A percentile compares a stretch with the other conserved stretches of the same genome.
Evolutionary conservation across 2,888 invertebrate species (phyloP).

Genomic region (Perizoma affinitatum): DNA sequence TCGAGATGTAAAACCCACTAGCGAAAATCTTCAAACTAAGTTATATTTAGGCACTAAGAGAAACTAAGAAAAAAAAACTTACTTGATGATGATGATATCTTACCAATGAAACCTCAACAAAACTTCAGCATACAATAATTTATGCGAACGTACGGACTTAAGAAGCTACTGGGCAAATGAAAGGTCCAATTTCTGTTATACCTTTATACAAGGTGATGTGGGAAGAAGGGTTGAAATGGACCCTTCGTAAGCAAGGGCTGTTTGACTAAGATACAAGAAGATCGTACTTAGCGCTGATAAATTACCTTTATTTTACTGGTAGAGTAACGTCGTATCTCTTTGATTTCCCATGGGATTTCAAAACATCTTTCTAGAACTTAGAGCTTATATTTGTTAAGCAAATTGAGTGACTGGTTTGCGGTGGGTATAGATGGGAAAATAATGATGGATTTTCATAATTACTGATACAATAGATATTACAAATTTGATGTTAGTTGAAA

Average conservation of each 20-base stretch:
- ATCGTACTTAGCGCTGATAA: constrained; percentile 39
- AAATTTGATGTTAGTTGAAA: no score
- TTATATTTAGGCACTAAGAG: no score
- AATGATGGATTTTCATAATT: background rate
- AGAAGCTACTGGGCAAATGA: constrained; percentile 23
- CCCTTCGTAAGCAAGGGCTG: constrained; percentile 37
- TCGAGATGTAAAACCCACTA: no score
- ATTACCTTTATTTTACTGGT: constrained; percentile 23
- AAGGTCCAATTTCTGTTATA: constrained; percentile 11
- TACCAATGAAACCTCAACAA: no score
- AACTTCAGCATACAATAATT: no score
- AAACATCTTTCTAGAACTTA: constrained; percentile 1
- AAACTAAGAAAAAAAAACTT: no score
- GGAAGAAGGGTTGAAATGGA: constrained; percentile 30
- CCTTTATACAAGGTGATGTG: constrained; percentile 24
- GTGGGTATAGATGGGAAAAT: constrained; percentile 9
- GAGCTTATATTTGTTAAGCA: constrained; percentile 1
- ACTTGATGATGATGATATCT: no score
- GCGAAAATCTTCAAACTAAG: no score
- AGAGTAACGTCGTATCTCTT: constrained; percentile 1
- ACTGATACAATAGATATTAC: no score
- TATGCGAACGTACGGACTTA: background rate
- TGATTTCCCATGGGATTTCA: constrained; percentile 5
- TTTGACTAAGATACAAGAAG: constrained; percentile 37
- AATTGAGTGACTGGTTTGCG: background rate